Percentiles rank a stretch among this genome's conserved stretches.
These are phyloP conservation scores for Pangasianodon hypophthalmus DNA, from an alignment of 2,113 vertebrate genomes.

Conservation along the genomic window DNA sequence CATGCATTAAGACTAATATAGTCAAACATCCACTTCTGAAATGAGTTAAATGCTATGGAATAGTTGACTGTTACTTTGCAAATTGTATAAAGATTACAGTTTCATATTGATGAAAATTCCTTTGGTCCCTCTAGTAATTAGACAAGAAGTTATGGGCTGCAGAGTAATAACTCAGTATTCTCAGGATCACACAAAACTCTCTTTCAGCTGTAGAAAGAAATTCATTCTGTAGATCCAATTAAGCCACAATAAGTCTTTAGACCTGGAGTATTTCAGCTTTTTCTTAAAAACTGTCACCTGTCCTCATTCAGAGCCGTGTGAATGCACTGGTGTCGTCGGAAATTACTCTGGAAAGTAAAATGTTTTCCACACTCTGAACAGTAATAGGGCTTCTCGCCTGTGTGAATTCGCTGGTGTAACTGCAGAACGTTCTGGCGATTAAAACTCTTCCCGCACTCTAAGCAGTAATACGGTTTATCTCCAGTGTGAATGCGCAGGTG, in stretches of 20 bases:
- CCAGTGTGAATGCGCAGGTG: neutral
- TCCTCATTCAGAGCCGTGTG: neutral
- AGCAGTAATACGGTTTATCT: neutral
- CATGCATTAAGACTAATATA: neutral
- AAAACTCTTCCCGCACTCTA: neutral
- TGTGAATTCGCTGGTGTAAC: neutral
- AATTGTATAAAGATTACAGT: neutral
- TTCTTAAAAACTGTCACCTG: neutral
- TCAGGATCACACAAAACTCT: neutral
- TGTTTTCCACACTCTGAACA: neutral
- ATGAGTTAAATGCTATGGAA: neutral
- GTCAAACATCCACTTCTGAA: neutral
- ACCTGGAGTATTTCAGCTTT: neutral
- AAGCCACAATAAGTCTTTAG: neutral
- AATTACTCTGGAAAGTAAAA: neutral
- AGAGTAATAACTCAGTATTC: neutral
- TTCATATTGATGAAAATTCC: neutral
- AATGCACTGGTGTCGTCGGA: neutral
- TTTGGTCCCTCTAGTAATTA: neutral
- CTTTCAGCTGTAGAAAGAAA: too few relatives aligned
- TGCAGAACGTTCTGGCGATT: neutral
- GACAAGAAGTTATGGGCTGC: neutral
- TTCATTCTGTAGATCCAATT: neutral
- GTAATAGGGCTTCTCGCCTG: neutral
- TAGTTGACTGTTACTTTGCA: too few relatives aligned